These are phyloP conservation scores for Stegodyphus mimosarum DNA, from an alignment of 1,140 invertebrate genomes.

Conservation along the genomic window DNA sequence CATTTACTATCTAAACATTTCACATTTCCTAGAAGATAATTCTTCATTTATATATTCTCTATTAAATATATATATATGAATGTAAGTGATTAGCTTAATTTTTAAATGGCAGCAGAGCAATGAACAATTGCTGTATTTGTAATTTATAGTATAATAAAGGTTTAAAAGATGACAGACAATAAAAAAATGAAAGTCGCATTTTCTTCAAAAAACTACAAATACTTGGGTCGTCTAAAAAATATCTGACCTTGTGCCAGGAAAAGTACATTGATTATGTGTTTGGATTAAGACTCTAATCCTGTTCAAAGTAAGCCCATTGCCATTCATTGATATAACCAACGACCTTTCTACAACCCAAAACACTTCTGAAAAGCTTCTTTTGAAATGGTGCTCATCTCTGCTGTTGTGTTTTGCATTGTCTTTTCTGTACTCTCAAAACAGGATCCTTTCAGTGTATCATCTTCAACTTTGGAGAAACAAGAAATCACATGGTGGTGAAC, in stretches of 20 bases:
- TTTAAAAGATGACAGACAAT: no score
- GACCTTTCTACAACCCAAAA: not conserved
- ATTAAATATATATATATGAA: no score
- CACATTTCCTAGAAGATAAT: no score
- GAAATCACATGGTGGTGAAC: not conserved
- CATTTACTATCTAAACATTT: no score
- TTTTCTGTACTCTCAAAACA: not conserved
- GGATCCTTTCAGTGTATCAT: not conserved
- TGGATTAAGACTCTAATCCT: not conserved
- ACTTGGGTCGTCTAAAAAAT: not conserved
- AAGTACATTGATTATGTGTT: not conserved
- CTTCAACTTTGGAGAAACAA: not conserved
- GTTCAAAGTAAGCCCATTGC: not conserved
- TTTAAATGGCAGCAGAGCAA: no score
- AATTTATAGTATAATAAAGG: no score
- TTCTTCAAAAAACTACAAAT: not conserved
- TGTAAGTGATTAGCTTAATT: no score
- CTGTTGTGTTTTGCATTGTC: not conserved
- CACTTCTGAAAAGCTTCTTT: not conserved
- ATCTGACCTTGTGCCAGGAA: not conserved
- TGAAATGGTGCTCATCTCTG: not conserved
- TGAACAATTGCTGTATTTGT: no score
- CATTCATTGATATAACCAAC: not conserved
- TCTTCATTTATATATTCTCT: no score
- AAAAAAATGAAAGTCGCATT: no score